phyloP scores from a whole-genome alignment of 2,888 invertebrate genomes.

The Drosophila colorata region DNA sequence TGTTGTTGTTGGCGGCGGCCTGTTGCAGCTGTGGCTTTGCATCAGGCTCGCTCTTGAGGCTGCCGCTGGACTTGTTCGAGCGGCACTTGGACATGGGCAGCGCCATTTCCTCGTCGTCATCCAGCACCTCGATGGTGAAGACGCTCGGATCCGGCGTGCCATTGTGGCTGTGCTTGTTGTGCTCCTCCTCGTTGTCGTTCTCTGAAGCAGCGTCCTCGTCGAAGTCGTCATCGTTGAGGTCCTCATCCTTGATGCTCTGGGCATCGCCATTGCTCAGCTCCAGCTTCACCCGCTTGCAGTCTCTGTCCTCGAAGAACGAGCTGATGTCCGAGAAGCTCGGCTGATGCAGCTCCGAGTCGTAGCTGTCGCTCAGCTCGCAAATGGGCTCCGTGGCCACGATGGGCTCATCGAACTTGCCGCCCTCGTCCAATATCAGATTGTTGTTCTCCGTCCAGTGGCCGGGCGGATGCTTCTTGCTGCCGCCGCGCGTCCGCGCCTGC shows the following conservation, averaged over 20 bases:
- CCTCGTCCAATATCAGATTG: conserved; percentile 42
- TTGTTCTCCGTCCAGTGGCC: conserved; percentile 68
- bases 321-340: conserved; percentile 79
- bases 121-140: conserved; percentile 75
- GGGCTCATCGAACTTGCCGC: conserved; percentile 57
- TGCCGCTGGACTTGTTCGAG: conserved; percentile 11
- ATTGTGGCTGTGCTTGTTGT: conserved; percentile 24
- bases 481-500: conserved; percentile 60
- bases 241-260: conserved; percentile 50
- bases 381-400: conserved; percentile 62
- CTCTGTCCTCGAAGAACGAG: conserved; percentile 70
- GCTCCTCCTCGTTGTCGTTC: conserved; percentile 46
- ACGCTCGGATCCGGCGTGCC: conserved; percentile 53
- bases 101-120: conserved; percentile 72
- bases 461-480: conserved; percentile 55
- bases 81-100: conserved; percentile 32
- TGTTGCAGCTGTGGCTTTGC: conserved; percentile 34
- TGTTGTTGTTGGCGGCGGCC: neutral
- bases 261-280: conserved; percentile 52
- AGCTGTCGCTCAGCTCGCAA: conserved; percentile 68
- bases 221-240: conserved; percentile 70
- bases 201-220: conserved; percentile 76
- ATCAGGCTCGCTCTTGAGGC: conserved; percentile 54
- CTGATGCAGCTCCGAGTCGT: conserved; percentile 74
- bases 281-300: conserved; percentile 67